These are phyloP conservation scores for Zaprionus africanus DNA, from an alignment of 1,140 invertebrate genomes.

Conservation along the genomic window DNA sequence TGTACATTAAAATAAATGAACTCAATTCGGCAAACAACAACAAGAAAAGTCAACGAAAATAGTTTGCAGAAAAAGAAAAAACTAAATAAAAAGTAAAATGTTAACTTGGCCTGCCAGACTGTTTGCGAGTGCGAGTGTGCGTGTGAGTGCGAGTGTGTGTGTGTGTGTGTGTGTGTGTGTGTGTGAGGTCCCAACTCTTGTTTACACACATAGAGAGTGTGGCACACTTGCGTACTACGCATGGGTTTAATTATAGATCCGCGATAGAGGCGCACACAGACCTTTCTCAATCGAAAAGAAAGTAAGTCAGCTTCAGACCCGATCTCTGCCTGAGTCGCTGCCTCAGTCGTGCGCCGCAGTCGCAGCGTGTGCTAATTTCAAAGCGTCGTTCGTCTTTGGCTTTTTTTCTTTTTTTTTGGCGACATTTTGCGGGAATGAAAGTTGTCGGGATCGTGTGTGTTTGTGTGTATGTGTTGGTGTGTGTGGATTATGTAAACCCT, in stretches of 20 bases:
- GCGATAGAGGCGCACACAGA: constrained; percentile 40
- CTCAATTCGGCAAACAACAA: constrained; percentile 54
- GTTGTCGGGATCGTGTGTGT: constrained; percentile 28
- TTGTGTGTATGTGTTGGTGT: too few species aligned
- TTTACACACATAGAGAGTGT: constrained; percentile 10
- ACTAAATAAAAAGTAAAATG: constrained; percentile 28
- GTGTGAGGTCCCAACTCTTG: constrained; percentile 13
- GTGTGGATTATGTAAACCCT: constrained; percentile 18
- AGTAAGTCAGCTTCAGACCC: constrained; percentile 53
- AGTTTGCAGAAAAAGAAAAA: constrained; percentile 22
- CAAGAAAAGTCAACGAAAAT: constrained; percentile 41
- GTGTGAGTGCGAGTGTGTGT: constrained; percentile 1
- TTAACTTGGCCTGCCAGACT: constrained; percentile 14
- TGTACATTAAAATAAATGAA: constrained; percentile 65
- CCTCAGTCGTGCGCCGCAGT: background rate
- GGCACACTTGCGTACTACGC: background rate
- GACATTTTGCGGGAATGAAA: constrained; percentile 53
- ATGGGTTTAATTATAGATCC: constrained; percentile 23
- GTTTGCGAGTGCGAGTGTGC: background rate
- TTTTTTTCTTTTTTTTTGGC: constrained; percentile 4
- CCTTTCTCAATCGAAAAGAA: constrained; percentile 76
- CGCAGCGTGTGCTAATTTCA: constrained; percentile 4
- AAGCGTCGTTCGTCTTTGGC: background rate
- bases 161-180: background rate
- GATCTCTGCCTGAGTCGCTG: background rate